phyloP scores from a whole-genome alignment of 2,113 vertebrate species.

The Ailurus styani region DNA sequence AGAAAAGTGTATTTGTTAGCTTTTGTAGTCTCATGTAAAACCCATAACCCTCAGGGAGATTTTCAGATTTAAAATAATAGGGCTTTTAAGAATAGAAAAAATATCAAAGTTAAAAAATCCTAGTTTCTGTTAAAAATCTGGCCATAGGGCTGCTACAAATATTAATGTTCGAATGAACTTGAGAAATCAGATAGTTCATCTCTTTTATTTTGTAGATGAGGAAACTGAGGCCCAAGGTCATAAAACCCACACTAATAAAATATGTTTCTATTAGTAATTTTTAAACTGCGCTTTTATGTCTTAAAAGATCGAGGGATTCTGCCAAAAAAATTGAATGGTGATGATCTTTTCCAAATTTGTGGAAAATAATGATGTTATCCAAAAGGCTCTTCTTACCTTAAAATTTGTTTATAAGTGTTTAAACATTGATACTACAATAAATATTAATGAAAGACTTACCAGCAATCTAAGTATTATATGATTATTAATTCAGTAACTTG shows the following conservation, averaged over 20 bases:
- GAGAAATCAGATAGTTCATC: not conserved
- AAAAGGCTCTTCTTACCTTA: not conserved
- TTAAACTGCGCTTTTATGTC: constrained; percentile 10
- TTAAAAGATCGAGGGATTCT: not conserved
- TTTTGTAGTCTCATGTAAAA: constrained; percentile 3
- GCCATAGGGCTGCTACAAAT: not conserved
- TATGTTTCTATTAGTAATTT: not conserved
- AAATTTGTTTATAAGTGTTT: not conserved
- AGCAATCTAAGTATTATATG: not conserved
- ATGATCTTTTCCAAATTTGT: constrained; percentile 21
- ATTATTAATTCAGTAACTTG: not conserved
- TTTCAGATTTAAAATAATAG: constrained; percentile 32
- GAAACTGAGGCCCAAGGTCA: not conserved
- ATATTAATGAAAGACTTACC: constrained; percentile 30
- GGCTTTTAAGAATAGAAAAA: constrained; percentile 10
- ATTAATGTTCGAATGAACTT: constrained; percentile 9
- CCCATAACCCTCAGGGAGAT: not conserved
- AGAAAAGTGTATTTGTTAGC: not conserved
- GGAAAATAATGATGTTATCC: constrained; percentile 9
- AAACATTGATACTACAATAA: not conserved
- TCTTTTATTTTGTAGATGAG: constrained; percentile 15
- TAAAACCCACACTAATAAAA: not conserved
- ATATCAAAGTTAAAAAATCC: not conserved
- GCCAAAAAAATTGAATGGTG: not conserved
- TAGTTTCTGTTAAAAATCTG: constrained; percentile 20